Percentiles rank a stretch among this genome's conserved stretches.
Evolutionary conservation across 1,140 invertebrate species (phyloP).

Genomic region (Hypothenemus hampei): DNA sequence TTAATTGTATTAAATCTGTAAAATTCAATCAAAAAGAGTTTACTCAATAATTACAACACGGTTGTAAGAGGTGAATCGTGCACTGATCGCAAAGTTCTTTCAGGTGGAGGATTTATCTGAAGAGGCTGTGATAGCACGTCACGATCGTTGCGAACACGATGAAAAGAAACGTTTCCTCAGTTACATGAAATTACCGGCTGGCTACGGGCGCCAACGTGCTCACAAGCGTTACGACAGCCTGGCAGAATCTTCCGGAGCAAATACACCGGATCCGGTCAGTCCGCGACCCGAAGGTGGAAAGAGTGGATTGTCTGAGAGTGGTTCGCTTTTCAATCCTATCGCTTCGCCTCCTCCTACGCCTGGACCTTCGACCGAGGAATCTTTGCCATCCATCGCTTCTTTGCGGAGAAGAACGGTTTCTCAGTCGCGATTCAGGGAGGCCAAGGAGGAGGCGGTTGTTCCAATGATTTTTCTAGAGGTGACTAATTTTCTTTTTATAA

Average conservation of each 20-base stretch:
- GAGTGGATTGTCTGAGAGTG: slow-evolving; percentile 19
- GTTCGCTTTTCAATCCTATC: slow-evolving; percentile 38
- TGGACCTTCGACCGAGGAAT: slow-evolving; percentile 39
- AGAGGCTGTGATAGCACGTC: slow-evolving; percentile 59
- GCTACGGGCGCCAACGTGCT: slow-evolving; percentile 53
- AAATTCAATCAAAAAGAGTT: too few relatives aligned
- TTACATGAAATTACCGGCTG: slow-evolving; percentile 61
- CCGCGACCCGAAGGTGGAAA: slow-evolving; percentile 43
- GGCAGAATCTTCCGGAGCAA: slow-evolving; percentile 65
- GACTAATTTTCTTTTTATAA: slow-evolving; percentile 5
- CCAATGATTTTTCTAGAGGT: slow-evolving; percentile 17
- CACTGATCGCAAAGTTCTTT: too few relatives aligned
- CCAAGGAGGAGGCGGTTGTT: slow-evolving; percentile 40
- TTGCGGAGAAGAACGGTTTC: slow-evolving; percentile 51
- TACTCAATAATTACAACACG: too few relatives aligned
- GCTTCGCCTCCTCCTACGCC: slow-evolving; percentile 58
- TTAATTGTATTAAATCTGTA: too few relatives aligned
- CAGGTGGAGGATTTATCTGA: slow-evolving; percentile 76
- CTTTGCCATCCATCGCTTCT: slow-evolving; percentile 42
- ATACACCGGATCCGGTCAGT: slow-evolving; percentile 61
- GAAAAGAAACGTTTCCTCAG: slow-evolving; percentile 74
- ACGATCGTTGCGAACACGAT: slow-evolving; percentile 69
- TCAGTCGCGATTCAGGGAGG: slow-evolving; percentile 43
- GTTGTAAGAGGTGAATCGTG: too few relatives aligned
- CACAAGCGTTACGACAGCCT: slow-evolving; percentile 61